Evolutionary conservation across 2,888 invertebrate genomes (phyloP).

Genomic region (Bruchidius siliquastri): DNA sequence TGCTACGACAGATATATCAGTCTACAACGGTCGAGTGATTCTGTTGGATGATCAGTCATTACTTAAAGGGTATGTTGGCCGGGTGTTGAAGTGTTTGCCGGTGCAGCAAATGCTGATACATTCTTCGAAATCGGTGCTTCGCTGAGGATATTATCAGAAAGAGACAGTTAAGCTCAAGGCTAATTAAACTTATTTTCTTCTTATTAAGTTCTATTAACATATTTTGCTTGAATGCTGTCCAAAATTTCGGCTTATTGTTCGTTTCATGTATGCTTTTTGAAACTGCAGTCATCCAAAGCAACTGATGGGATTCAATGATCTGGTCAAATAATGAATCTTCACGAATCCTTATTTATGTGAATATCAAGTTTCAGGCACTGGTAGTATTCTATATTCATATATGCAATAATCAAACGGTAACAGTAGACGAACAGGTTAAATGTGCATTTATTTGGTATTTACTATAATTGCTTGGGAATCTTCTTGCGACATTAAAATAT

Average conservation of each 20-base stretch:
- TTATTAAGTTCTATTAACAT: too few species aligned
- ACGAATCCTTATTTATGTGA: neutral
- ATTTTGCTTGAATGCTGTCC: too few species aligned
- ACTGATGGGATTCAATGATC: too few species aligned
- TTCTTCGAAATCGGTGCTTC: too few species aligned
- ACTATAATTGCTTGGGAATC: neutral
- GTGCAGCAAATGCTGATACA: too few species aligned
- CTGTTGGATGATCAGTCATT: neutral
- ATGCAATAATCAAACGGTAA: neutral
- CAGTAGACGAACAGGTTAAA: neutral
- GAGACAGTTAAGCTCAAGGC: too few species aligned
- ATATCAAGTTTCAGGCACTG: neutral
- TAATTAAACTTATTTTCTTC: too few species aligned
- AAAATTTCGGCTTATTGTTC: too few species aligned
- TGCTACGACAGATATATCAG: neutral
- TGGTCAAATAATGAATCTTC: neutral
- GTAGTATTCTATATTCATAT: neutral
- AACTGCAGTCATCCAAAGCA: too few species aligned
- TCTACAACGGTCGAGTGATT: neutral
- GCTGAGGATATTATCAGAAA: too few species aligned
- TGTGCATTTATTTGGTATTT: neutral
- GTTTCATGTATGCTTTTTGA: too few species aligned
- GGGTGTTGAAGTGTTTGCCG: neutral
- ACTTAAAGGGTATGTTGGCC: neutral
- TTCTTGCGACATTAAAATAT: neutral